Conservation (phyloP, 1,140 invertebrate genomes). For the Neuroterus valhalla region DNA sequence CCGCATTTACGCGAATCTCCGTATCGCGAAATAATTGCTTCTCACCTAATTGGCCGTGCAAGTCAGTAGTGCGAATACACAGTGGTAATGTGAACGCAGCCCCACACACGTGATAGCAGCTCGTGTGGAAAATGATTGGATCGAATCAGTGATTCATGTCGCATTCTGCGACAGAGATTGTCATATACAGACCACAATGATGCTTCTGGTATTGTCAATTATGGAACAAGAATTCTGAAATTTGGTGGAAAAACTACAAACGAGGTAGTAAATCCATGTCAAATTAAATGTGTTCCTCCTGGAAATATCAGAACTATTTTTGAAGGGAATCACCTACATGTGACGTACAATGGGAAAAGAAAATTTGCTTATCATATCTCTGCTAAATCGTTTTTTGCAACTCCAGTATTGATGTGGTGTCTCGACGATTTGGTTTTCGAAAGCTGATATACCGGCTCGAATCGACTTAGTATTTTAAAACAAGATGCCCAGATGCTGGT, state of each 20-base stretch:
- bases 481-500: too few relatives aligned
- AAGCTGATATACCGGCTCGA: too few relatives aligned
- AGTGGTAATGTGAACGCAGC: conserved; percentile 15
- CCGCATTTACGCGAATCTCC: neutral
- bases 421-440: too few relatives aligned
- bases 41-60: conserved; percentile 16
- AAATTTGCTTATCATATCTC: too few relatives aligned
- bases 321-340: conserved; percentile 11
- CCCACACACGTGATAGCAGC: neutral
- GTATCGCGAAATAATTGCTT: conserved; percentile 16
- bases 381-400: too few relatives aligned
- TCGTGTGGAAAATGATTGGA: conserved; percentile 20
- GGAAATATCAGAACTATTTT: neutral
- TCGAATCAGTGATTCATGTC: conserved; percentile 21
- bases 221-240: conserved; percentile 1
- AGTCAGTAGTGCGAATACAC: conserved; percentile 15
- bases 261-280: conserved; percentile 6
- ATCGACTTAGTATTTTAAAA: too few relatives aligned
- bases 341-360: too few relatives aligned
- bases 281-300: conserved; percentile 18
- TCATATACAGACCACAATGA: conserved; percentile 26
- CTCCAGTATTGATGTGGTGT: too few relatives aligned
- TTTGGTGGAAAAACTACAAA: neutral
- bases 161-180: conserved; percentile 18
- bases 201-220: conserved; percentile 6